Evolutionary conservation across 2,113 vertebrate species (phyloP).

Genomic region (Acrocephalus kingi): DNA sequence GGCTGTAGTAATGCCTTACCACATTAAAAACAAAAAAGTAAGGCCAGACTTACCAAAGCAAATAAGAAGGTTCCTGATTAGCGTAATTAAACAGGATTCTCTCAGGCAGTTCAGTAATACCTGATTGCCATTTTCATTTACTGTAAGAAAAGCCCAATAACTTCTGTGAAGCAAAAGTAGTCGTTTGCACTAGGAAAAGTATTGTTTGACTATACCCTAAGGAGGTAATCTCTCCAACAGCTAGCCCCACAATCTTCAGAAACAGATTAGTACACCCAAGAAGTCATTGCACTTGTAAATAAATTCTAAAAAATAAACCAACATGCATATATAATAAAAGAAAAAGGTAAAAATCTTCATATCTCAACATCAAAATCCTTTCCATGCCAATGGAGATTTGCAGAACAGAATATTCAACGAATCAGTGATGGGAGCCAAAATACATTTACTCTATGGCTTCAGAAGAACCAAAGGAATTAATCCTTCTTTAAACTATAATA

Average conservation of each 20-base stretch:
- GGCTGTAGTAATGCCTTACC: background rate
- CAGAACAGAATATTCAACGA: background rate
- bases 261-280: background rate
- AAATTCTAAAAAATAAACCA: background rate
- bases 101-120: background rate
- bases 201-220: background rate
- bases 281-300: background rate
- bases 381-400: background rate
- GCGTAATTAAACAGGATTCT: constrained; percentile 16
- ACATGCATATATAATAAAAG: fast-evolving
- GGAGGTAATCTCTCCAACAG: background rate
- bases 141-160: background rate
- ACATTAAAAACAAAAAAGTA: background rate
- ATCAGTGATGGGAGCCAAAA: background rate
- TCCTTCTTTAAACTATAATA: background rate
- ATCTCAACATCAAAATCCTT: background rate
- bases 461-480: background rate
- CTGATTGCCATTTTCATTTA: background rate
- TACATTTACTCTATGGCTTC: background rate
- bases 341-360: background rate
- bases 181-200: background rate
- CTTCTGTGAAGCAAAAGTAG: background rate
- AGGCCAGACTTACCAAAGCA: background rate
- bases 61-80: background rate
- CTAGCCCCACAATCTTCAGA: background rate